Percentiles rank a stretch among this genome's conserved stretches.
These are phyloP conservation scores for Lethenteron camtschaticum DNA, from an alignment of 2,113 vertebrate genomes.

Conservation along the genomic window DNA sequence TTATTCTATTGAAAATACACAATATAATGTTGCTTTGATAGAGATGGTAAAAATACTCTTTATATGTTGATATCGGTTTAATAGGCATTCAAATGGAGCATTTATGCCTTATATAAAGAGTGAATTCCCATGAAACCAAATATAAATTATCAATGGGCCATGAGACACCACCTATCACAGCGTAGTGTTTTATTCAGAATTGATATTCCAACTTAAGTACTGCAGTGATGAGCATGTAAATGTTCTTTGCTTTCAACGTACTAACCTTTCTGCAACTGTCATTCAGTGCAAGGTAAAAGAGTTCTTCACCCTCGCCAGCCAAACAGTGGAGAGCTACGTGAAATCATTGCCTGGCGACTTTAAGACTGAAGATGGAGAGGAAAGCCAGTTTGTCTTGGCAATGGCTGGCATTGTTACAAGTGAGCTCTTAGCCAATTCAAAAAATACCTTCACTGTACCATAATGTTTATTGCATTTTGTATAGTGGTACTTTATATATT, in stretches of 20 bases:
- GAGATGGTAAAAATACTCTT: too few relatives aligned
- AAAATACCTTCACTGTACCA: too few relatives aligned
- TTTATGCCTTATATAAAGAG: not conserved
- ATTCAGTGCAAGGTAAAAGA: slow-evolving; percentile 1
- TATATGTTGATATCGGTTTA: too few relatives aligned
- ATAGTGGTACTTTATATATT: too few relatives aligned
- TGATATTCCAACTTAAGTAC: too few relatives aligned
- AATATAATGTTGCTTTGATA: too few relatives aligned
- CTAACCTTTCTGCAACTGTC: not conserved
- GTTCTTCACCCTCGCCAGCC: slow-evolving; percentile 2
- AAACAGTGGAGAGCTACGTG: slow-evolving; percentile 3
- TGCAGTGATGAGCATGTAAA: too few relatives aligned
- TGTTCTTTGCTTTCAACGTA: too few relatives aligned
- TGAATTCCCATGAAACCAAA: not conserved
- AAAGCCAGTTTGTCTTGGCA: slow-evolving; percentile 2
- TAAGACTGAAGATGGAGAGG: not conserved
- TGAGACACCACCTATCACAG: not conserved
- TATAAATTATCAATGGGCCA: not conserved
- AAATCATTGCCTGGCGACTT: slow-evolving; percentile 2
- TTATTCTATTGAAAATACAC: too few relatives aligned
- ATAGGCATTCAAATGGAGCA: too few relatives aligned
- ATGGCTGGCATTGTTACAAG: slow-evolving; percentile 3
- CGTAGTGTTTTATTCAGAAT: too few relatives aligned
- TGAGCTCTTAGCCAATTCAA: not conserved
- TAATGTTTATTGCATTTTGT: too few relatives aligned